Evolutionary conservation across 1,140 invertebrate genomes (phyloP).

Genomic region (Proales similis): DNA sequence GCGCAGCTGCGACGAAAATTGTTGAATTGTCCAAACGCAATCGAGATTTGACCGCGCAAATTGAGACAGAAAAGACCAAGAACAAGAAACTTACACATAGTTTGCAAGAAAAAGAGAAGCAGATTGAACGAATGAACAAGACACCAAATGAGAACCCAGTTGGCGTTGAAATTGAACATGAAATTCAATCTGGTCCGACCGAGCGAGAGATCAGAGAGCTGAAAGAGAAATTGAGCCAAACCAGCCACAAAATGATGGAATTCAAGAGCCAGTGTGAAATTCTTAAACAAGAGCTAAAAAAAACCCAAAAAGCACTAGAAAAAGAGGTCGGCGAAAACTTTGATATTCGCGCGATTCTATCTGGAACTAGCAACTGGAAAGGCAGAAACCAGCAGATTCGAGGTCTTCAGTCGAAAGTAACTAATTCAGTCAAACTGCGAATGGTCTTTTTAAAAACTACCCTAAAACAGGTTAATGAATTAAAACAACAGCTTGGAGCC

Average conservation of each 20-base stretch:
- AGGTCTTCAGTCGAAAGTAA: slow-evolving; percentile 49
- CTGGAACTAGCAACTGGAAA: slow-evolving; percentile 45
- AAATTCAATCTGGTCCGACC: neutral
- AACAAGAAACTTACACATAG: slow-evolving; percentile 46
- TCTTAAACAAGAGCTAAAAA: slow-evolving; percentile 49
- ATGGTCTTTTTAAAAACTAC: neutral
- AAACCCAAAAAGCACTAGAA: slow-evolving; percentile 43
- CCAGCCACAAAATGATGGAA: slow-evolving; percentile 48
- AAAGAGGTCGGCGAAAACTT: slow-evolving; percentile 51
- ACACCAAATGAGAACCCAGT: neutral
- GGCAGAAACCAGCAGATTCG: slow-evolving; percentile 50
- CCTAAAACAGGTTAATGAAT: slow-evolving; percentile 29
- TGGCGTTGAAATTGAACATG: slow-evolving; percentile 39
- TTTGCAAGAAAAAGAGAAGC: slow-evolving; percentile 46
- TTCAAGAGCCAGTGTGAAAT: slow-evolving; percentile 46
- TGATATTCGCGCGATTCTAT: slow-evolving; percentile 47
- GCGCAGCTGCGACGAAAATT: slow-evolving; percentile 51
- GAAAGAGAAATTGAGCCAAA: slow-evolving; percentile 44
- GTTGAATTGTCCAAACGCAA: slow-evolving; percentile 52
- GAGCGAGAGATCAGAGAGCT: slow-evolving; percentile 12
- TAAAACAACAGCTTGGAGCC: neutral
- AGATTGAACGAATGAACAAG: slow-evolving; percentile 42
- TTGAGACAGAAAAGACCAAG: slow-evolving; percentile 50
- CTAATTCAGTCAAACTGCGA: neutral
- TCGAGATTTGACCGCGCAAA: slow-evolving; percentile 48